phyloP scores from a whole-genome alignment of 2,888 invertebrate species.

The Agonopterix arenella region DNA sequence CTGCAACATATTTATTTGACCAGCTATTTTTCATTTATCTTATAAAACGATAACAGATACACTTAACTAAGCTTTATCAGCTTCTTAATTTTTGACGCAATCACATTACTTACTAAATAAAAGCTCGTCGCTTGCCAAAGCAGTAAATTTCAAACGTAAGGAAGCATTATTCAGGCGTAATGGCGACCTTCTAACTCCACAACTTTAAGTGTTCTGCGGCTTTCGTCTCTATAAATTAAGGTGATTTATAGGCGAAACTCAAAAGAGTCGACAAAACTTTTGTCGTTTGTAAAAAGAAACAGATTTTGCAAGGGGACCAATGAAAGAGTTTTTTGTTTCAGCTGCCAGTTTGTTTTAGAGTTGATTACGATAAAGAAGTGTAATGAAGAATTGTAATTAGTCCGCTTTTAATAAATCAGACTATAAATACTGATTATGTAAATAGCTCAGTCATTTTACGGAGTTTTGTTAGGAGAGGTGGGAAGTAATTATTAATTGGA shows the following conservation, averaged over 20 bases:
- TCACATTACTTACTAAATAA: background rate
- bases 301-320: constrained; percentile 49
- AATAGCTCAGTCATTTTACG: too few species aligned
- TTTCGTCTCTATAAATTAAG: constrained; percentile 69
- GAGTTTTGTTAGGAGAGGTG: too few species aligned
- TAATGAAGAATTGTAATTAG: too few species aligned
- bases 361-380: too few species aligned
- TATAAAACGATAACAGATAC: too few species aligned
- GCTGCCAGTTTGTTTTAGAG: constrained; percentile 15
- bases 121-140: background rate
- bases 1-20: too few species aligned
- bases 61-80: too few species aligned
- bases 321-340: constrained; percentile 48
- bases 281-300: constrained; percentile 58
- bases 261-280: constrained; percentile 51
- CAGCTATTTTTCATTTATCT: too few species aligned
- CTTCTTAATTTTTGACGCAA: too few species aligned
- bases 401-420: too few species aligned
- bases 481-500: too few species aligned
- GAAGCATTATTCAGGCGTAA: constrained; percentile 54
- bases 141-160: constrained; percentile 15
- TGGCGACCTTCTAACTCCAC: constrained; percentile 37
- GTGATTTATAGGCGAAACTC: constrained; percentile 63
- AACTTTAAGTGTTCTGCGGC: constrained; percentile 46
- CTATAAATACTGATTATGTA: too few species aligned